Base-by-base conservation (phyloP, 2,113 vertebrate genomes). In the Saiga tatarica region DNA sequence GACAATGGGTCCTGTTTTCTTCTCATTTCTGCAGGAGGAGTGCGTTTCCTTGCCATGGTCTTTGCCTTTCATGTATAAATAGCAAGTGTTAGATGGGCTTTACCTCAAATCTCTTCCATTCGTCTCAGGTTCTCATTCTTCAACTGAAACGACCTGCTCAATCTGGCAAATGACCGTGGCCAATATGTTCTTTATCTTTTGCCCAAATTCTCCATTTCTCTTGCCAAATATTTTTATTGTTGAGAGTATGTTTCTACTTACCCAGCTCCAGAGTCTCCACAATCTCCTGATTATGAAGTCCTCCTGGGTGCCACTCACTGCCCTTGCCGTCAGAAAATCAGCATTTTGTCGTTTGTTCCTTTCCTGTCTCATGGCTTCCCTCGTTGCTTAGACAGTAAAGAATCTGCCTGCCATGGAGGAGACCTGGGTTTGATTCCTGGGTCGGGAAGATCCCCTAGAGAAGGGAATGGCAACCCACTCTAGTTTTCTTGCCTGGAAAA, bases 11-110 rank as follows among this genome's bases (percentile, higher is more conserved):
- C 87, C 91, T 19, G 7, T 78, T 94, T 96, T 82, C 39, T 86
- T 87, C 67, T 87, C 74, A 33, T 5, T 85, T 94, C 74, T 76
- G 57, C 39, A 93, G 93, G n/a, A 94, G 91, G 78, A 92, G 36
- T 10, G 19, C 1, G 39, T 88, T 85, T 94, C 64, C 67, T 95
- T 88, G 74, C 13, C 33, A 6, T n/a, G 5, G 5, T 7, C 64
- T 96, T 52, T 62, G 67, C n/a, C 52, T 95, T 91, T 88, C 87
- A 53, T 26, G 26, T 71, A 71, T 36, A 88, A 84, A 57, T n/a
- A 92, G 59, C 26, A 95, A 90, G 11, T 30, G 23, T 59, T 57
- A 36, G 45, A 36, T 1, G 13, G 21, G 9, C 47, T 87, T 91
- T 87, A 60, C 64, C 59, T 96, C 71, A 59, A 0, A 21, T 87